These are phyloP conservation scores for Fistularia tabacaria DNA, from an alignment of 2,797 vertebrate species.

Conservation along the genomic window DNA sequence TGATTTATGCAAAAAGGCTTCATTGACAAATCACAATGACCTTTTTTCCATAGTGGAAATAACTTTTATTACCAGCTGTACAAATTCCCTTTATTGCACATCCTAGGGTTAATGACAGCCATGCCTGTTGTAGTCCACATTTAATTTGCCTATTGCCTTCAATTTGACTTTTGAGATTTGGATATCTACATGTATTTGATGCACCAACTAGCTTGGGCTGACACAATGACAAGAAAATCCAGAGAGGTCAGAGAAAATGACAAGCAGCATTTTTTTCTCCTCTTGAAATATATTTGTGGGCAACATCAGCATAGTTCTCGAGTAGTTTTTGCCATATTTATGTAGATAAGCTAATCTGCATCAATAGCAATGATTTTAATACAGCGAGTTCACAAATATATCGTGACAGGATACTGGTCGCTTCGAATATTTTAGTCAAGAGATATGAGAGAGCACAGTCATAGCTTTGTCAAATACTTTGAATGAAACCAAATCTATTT, in stretches of 20 bases:
- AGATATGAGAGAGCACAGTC: constrained; percentile 14
- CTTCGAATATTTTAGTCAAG: constrained; percentile 28
- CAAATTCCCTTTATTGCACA: constrained; percentile 26
- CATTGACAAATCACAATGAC: constrained; percentile 46
- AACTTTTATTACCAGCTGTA: constrained; percentile 52
- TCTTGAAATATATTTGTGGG: constrained; percentile 64
- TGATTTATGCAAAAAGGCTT: constrained; percentile 52
- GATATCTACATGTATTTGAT: constrained; percentile 57
- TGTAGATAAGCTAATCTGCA: constrained; percentile 53
- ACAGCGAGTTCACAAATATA: constrained; percentile 35
- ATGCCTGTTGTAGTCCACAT: constrained; percentile 49
- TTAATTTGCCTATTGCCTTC: constrained; percentile 57
- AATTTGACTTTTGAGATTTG: constrained; percentile 68
- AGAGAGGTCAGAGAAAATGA: constrained; percentile 49
- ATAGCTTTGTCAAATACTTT: too few relatives aligned
- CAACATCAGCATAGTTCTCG: constrained; percentile 30
- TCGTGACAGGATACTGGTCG: constrained; percentile 29
- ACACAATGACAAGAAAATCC: constrained; percentile 61
- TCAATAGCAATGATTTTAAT: constrained; percentile 54
- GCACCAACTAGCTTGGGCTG: constrained; percentile 59
- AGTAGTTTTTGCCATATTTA: constrained; percentile 48
- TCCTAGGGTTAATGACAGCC: constrained; percentile 57
- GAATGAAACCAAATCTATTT: too few relatives aligned
- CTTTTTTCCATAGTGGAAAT: constrained; percentile 51
- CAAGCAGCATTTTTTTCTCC: constrained; percentile 53